Evolutionary conservation across 2,113 vertebrate species (phyloP), one percentile per base, ranked within the genome.

Genomic region (Cranoglanis bouderius): DNA sequence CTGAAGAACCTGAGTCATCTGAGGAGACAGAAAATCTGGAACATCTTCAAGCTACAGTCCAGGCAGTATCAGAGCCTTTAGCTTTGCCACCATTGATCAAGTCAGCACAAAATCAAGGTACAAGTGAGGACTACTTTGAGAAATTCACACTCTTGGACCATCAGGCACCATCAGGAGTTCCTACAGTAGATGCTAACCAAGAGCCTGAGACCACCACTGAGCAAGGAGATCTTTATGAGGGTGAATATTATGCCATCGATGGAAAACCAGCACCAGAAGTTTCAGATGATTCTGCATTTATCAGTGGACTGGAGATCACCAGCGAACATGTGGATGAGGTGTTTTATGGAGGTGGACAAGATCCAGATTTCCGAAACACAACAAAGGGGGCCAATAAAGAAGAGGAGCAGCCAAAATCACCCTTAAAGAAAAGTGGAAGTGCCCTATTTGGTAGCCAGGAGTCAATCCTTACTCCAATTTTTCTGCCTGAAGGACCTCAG

Each of bases 101-200:
- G 88, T 87, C 86, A 72, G 46, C 83, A 2, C 86, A 1, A 13
- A 91, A 84, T 87, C 86, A 53, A 88, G 61, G 88, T 32, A 12
- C 63, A 38, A 75, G 89, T 8, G 96, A 97, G 82, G 98, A 99
- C 93, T 98, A 99, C 94, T 98, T 99, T 94, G 97, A 98, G 95
- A 96, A 97, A 63, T 97, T 97, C 40, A 95, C 96, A 2, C 91
- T 98, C 91, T 93, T 97, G 93, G 97, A 98, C 90, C 96, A 95
- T 77, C 96, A 96, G 86, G 95, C 96, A 46, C 94, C 95, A n/a
- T 43, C 70, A 49, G 89, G 92, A 77, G 75, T 91, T 85, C 89
- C 92, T 74, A 82, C 85, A 0, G 1, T 78, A 38, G 83, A 87
- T 84, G 91, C 86, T 88, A 91, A 90, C 92, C 90, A 81, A 46